These are phyloP conservation scores for Nothobranchius kuhntae DNA, from an alignment of 2,113 vertebrate genomes.

Conservation along the genomic window DNA sequence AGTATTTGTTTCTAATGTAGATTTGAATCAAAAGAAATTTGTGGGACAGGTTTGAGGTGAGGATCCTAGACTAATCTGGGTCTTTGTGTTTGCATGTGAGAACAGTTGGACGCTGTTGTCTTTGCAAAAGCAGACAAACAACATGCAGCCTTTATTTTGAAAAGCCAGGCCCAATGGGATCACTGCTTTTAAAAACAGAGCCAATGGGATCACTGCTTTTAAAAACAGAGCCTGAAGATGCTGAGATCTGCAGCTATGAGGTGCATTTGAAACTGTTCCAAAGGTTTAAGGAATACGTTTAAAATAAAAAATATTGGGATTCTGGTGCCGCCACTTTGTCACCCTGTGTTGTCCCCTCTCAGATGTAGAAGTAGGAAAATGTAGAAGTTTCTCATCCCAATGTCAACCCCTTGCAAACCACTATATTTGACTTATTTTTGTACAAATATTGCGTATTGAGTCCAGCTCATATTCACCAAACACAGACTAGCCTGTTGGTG, in stretches of 20 bases:
- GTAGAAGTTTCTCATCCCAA: constrained; percentile 15
- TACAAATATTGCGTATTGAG: constrained; percentile 26
- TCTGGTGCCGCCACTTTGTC: constrained; percentile 16
- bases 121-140: constrained; percentile 47
- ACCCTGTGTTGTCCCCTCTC: constrained; percentile 16
- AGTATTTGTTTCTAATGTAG: constrained; percentile 10
- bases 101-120: constrained; percentile 55
- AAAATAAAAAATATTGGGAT: constrained; percentile 21
- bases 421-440: constrained; percentile 27
- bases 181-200: constrained; percentile 24
- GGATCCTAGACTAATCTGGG: constrained; percentile 43
- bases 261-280: constrained; percentile 48
- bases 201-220: neutral
- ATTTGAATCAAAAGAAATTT: constrained; percentile 46
- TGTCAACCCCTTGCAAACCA: constrained; percentile 23
- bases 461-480: constrained; percentile 40
- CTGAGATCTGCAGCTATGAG: constrained; percentile 35
- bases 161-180: constrained; percentile 47
- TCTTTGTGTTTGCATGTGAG: constrained; percentile 42
- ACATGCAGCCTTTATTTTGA: constrained; percentile 50
- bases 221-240: constrained; percentile 48
- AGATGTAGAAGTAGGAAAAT: constrained; percentile 17
- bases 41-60: constrained; percentile 48
- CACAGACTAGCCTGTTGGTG: constrained; percentile 28
- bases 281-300: constrained; percentile 21